Base-by-base conservation (phyloP, 2,797 vertebrate species). In the Tauraco hartlaubi region DNA sequence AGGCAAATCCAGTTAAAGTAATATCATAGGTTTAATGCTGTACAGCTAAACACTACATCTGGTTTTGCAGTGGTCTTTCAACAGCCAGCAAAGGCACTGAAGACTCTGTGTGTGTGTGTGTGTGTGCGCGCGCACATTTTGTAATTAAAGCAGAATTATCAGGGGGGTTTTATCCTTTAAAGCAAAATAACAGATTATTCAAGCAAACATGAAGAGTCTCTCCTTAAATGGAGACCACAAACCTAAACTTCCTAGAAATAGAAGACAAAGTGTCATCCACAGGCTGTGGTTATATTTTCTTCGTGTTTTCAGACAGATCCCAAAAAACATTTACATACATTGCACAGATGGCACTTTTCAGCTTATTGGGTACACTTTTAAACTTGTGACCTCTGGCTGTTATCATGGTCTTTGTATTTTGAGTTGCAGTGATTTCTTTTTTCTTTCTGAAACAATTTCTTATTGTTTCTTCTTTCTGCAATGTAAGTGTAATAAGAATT, bases 371-470 rank as follows among this genome's bases (percentile, higher is more conserved):
- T 87, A 71, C 52, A 39, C 75, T 94, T 81, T 66, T 88, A 61
- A 93, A 95, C 87, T 95, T 88, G 44, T 86, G 91, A 97, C 95
- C 91, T 88, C 92, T 90, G 55, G 31, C 79, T 80, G 4, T 77
- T 91, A 17, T 83, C 39, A 17, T 25, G 49, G 9, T 62, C 82
- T 90, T 91, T 85, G 78, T 91, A 12, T 79, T 93, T 84, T 44
- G 33, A 48, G 35, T 79, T 74, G 63, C 37, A 56, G 19, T 46
- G 23, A 80, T 87, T 87, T 94, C 66, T 51, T 75, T 52, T 56
- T 87, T 85, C 84, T 85, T 86, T 23, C 63, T 63, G 48, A 81
- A 90, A 73, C 66, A 88, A 43, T 71, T 94, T 73, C 22, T 78
- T 86, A 49, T 37, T 81, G 49, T 83, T 92, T 85, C 72, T 63